Evolutionary conservation across 2,888 invertebrate species (phyloP).

Genomic region (Abrostola tripartita): DNA sequence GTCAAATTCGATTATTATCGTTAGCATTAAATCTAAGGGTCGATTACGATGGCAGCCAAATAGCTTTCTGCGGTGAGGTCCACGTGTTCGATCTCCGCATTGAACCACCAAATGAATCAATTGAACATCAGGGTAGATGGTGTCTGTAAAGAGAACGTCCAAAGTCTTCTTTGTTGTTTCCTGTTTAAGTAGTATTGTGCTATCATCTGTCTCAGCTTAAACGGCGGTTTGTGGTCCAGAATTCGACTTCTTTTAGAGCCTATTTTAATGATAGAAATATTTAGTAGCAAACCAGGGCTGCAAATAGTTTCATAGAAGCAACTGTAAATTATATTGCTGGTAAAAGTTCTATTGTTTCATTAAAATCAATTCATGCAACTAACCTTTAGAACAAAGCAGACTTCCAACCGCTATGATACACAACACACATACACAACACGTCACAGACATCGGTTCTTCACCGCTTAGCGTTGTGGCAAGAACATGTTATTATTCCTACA

Average conservation of each 20-base stretch:
- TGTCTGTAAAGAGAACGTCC: neutral
- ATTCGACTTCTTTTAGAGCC: too few species aligned
- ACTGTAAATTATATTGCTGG: too few species aligned
- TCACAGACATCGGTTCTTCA: neutral
- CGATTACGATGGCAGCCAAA: neutral
- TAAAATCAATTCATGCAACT: too few species aligned
- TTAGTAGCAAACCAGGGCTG: too few species aligned
- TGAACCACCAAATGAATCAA: neutral
- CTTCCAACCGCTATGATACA: neutral
- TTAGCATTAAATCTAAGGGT: too few species aligned
- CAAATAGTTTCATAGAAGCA: too few species aligned
- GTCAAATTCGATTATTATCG: too few species aligned
- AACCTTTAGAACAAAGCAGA: neutral
- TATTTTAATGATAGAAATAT: too few species aligned
- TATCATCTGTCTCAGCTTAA: too few species aligned
- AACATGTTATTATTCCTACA: constrained; percentile 29
- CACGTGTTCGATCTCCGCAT: neutral
- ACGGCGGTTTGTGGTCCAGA: too few species aligned
- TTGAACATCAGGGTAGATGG: neutral
- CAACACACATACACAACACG: neutral
- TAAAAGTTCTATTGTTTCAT: too few species aligned
- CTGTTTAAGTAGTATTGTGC: neutral
- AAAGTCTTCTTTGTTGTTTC: neutral
- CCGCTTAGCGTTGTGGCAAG: constrained; percentile 19
- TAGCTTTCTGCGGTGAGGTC: neutral